Percentiles rank a stretch among this genome's conserved stretches.
Evolutionary conservation across 2,888 invertebrate species (phyloP).

Genomic region (Drosophila peninsularis): DNA sequence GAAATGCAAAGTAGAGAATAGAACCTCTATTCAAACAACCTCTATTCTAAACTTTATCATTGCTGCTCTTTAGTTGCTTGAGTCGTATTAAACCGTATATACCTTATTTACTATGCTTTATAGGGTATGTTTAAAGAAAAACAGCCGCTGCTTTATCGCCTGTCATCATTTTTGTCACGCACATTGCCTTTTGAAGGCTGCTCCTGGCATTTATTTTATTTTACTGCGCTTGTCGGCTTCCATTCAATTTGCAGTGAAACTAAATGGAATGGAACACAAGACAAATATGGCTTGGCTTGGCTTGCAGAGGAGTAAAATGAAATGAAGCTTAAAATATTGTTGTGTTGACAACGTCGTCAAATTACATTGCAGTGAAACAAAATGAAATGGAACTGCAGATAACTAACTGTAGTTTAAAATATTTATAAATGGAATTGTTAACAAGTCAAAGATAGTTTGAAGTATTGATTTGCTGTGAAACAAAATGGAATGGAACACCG

Average conservation of each 20-base stretch:
- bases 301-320: background rate
- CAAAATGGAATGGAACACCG: conserved; percentile 46
- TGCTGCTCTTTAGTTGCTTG: too few relatives aligned
- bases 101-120: background rate
- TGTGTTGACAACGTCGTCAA: background rate
- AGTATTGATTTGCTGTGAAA: conserved; percentile 24
- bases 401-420: background rate
- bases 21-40: too few relatives aligned
- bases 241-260: conserved; percentile 53
- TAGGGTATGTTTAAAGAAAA: conserved; percentile 26
- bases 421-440: background rate
- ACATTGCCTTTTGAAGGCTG: conserved; percentile 68
- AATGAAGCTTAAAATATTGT: background rate
- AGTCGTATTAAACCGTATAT: background rate
- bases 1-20: background rate
- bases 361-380: background rate
- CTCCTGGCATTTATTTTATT: conserved; percentile 23
- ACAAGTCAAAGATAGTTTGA: background rate
- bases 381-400: background rate
- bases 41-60: too few relatives aligned
- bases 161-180: conserved; percentile 81
- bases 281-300: background rate
- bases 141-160: conserved; percentile 27
- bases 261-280: conserved; percentile 46
- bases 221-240: conserved; percentile 17